Evolutionary conservation across 2,113 vertebrate species (phyloP).

Genomic region (Furnarius figulus): DNA sequence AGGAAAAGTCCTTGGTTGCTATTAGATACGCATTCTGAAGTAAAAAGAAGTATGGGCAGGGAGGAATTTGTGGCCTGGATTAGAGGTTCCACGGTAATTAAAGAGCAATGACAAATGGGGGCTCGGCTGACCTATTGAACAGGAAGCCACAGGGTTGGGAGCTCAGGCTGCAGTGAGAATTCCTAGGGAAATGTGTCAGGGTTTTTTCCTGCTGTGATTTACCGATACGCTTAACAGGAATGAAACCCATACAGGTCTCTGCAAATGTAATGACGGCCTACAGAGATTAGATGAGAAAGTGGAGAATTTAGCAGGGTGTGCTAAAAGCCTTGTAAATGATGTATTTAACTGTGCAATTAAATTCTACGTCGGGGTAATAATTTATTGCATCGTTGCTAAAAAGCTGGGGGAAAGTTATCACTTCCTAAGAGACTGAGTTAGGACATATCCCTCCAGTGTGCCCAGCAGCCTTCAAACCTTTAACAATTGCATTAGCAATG

Average conservation of each 20-base stretch:
- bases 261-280: background rate
- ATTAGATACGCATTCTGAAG: conserved; percentile 81
- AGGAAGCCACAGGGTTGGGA: background rate
- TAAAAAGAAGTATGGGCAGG: conserved; percentile 67
- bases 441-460: background rate
- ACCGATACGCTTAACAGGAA: background rate
- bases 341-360: conserved; percentile 43
- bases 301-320: background rate
- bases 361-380: background rate
- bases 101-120: conserved; percentile 52
- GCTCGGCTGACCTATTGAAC: conserved; percentile 30
- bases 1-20: conserved; percentile 79
- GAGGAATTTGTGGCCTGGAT: conserved; percentile 79
- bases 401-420: background rate
- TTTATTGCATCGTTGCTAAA: conserved; percentile 1
- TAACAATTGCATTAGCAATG: background rate
- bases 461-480: background rate
- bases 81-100: conserved; percentile 75
- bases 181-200: conserved; percentile 7
- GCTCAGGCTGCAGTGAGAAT: background rate
- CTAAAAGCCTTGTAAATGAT: conserved; percentile 48
- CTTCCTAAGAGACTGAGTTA: background rate
- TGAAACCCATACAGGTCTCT: background rate
- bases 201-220: conserved; percentile 26
- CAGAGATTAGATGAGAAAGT: conserved; percentile 29